Evolutionary conservation across 53 echinoderm and acorn worm genomes (phyloP).

Genomic region (Echinometra lucunter): DNA sequence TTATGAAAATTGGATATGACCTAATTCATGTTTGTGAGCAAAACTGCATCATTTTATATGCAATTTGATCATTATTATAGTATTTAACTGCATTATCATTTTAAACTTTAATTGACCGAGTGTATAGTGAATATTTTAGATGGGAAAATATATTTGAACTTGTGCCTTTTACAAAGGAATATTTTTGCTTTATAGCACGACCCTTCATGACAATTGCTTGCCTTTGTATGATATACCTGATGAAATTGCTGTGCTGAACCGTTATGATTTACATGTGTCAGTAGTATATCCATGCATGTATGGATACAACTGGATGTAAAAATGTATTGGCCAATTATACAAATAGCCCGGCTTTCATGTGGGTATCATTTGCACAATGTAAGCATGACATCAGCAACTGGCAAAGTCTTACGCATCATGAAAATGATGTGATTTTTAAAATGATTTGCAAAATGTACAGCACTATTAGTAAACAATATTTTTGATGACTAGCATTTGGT

Average conservation of each 20-base stretch:
- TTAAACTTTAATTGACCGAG: not conserved
- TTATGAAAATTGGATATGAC: too few species aligned
- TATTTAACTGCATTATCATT: not conserved
- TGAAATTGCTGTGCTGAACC: not conserved
- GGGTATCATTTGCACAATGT: too few species aligned
- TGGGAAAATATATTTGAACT: not conserved
- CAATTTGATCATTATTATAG: not conserved
- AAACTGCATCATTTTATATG: not conserved
- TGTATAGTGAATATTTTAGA: not conserved
- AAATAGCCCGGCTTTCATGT: too few species aligned
- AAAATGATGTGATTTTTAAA: too few species aligned
- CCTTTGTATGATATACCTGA: not conserved
- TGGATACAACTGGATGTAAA: too few species aligned
- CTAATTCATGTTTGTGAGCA: too few species aligned
- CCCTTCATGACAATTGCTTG: constrained; percentile 26
- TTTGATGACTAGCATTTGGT: too few species aligned
- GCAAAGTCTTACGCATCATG: too few species aligned
- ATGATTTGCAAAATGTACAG: too few species aligned
- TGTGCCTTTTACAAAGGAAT: constrained; percentile 1
- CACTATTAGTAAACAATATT: too few species aligned
- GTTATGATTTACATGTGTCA: not conserved
- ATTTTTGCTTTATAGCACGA: not conserved
- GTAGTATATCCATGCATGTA: not conserved
- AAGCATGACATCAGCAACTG: too few species aligned
- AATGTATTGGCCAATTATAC: too few species aligned